These are phyloP conservation scores for Lithophane socia DNA, from an alignment of 2,888 invertebrate species.

Conservation along the genomic window DNA sequence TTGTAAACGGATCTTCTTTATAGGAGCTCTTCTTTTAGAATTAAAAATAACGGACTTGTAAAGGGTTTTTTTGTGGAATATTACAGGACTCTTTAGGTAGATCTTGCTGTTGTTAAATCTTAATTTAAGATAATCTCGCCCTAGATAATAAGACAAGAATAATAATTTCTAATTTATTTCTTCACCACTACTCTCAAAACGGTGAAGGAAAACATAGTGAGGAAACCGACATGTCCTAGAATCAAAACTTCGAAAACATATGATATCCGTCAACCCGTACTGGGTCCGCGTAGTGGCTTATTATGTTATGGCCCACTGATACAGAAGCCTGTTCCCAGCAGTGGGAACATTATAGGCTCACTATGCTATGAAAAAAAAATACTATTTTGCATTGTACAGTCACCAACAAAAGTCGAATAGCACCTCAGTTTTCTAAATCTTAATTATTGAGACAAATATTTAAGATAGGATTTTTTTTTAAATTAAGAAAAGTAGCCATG, in stretches of 20 bases:
- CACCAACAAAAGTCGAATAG: neutral
- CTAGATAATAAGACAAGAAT: neutral
- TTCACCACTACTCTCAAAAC: no score
- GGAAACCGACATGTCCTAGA: no score
- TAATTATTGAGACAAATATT: neutral
- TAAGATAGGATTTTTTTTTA: no score
- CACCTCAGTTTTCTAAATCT: neutral
- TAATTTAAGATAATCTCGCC: neutral
- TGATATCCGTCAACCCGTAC: no score
- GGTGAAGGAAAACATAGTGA: no score
- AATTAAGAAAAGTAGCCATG: neutral
- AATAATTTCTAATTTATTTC: neutral
- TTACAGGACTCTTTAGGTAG: neutral
- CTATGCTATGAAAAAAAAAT: neutral
- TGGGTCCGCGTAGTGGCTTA: no score
- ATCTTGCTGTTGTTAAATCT: constrained; percentile 1
- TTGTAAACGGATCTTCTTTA: constrained; percentile 17
- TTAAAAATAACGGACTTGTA: constrained; percentile 17
- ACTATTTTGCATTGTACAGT: neutral
- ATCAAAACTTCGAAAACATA: no score
- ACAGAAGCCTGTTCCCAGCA: no score
- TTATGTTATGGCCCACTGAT: no score
- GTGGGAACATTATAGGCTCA: no score
- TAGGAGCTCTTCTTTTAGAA: constrained; percentile 7
- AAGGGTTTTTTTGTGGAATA: constrained; percentile 3